Conservation (phyloP, 2,797 vertebrate species). For the Tokudaia tokunoshimensis region DNA sequence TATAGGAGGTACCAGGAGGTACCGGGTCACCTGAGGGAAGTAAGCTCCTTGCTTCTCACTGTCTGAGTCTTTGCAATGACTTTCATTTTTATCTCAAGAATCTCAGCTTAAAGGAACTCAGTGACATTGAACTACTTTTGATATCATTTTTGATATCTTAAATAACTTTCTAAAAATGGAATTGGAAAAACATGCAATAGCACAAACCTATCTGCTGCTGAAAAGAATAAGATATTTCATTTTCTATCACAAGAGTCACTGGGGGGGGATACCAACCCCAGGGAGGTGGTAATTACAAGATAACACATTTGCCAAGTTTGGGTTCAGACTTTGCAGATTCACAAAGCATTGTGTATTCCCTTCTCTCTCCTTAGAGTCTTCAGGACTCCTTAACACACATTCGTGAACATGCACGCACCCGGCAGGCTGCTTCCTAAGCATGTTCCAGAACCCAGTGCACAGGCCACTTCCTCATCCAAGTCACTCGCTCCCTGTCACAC, state of each 20-base stretch:
- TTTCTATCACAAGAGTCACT: background rate
- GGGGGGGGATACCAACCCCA: background rate
- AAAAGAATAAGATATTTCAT: background rate
- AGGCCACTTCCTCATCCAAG: background rate
- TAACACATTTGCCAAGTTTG: background rate
- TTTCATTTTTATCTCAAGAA: conserved; percentile 25
- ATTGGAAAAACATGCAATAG: background rate
- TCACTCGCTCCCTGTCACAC: background rate
- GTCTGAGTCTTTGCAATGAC: background rate
- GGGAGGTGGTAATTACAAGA: background rate
- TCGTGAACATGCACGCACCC: background rate
- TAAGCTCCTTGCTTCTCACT: background rate
- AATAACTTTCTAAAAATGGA: background rate
- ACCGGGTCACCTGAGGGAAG: background rate
- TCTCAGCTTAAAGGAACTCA: conserved; percentile 48
- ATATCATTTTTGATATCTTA: conserved; percentile 1
- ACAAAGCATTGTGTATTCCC: background rate
- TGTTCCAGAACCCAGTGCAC: background rate
- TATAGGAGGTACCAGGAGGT: too few species aligned
- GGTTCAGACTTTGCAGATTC: background rate
- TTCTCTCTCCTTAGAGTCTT: background rate
- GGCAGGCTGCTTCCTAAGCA: background rate
- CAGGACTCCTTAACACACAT: background rate
- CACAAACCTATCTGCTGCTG: background rate
- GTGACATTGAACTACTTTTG: background rate